Evolutionary conservation across 2,797 vertebrate species (phyloP), one percentile per base, ranked within the genome.

Genomic region (Sandelia bainsii): DNA sequence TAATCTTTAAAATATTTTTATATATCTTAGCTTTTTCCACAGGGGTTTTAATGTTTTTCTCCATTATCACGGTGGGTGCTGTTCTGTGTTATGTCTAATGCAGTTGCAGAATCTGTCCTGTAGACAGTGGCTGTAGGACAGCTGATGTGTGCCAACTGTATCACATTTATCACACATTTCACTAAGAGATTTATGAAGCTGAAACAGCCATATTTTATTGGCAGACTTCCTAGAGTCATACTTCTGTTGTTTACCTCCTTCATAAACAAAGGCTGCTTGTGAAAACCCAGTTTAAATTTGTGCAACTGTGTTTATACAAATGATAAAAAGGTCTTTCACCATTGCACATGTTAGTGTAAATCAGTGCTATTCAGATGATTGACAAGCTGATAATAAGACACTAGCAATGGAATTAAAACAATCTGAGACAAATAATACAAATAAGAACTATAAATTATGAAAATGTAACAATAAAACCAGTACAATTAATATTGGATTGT

Each of bases 131-230:
- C 69, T 59, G 49, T 54, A 45, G 27, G 40, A 63, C 66, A 69
- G 62, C 63, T 60, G 66, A 77, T 7, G 39, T 50, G 56, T 74
- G 52, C 70, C 70, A 71, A 56, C 25, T 39, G 20, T 64, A 73
- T 76, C 86, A 70, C 69, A 77, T 83, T 72, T 86, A 86, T 90
- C 79, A 70, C 67, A 66, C 39, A 81, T 83, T 72, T 86, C 27
- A 69, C 78, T 59, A 42, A 81, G 76, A 77, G 77, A 69, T 79
- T 72, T 64, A 62, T 63, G 70, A 79, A 75, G 12, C 72, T 50
- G 77, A 83, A 62, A 82, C 4, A 13, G 52, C 25, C 77, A 49
- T 22, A 62, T 79, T 89, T 50, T 25, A 29, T 71, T 82, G 84
- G 87, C 81, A 73, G 51, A 44, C 49, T 58, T 85, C 82, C 83